Evolutionary conservation across 2,797 vertebrate genomes (phyloP).

Genomic region (Bufotes viridis): DNA sequence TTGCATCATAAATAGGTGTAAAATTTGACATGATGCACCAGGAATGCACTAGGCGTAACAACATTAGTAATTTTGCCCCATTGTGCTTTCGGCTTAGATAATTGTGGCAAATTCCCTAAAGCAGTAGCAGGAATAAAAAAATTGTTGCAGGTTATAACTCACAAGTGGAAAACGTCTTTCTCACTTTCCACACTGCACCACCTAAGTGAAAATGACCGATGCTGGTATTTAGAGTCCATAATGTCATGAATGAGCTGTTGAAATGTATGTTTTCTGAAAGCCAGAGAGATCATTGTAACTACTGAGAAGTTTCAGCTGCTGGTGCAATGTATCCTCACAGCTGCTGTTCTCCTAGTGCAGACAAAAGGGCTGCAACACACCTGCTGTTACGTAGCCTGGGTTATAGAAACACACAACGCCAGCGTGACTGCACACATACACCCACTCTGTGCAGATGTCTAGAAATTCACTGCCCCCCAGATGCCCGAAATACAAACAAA

Average conservation of each 20-base stretch:
- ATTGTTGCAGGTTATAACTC: neutral
- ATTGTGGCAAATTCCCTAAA: neutral
- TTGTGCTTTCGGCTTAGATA: no score
- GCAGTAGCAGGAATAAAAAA: neutral
- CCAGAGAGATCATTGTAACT: neutral
- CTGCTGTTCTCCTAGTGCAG: slow-evolving; percentile 10
- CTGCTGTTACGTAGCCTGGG: neutral
- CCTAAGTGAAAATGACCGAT: slow-evolving; percentile 9
- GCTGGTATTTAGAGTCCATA: slow-evolving; percentile 7
- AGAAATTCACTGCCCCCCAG: neutral
- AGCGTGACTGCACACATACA: neutral
- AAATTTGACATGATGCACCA: no score
- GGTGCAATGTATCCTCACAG: neutral
- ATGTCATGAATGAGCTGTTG: slow-evolving; percentile 18
- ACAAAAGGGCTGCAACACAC: slow-evolving; percentile 27
- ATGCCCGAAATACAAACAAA: neutral
- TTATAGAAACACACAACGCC: slow-evolving; percentile 8
- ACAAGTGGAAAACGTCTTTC: slow-evolving; percentile 6
- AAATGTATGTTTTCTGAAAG: slow-evolving; percentile 23
- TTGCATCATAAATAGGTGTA: no score
- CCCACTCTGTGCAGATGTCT: neutral
- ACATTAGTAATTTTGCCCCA: no score
- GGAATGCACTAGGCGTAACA: no score
- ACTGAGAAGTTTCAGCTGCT: slow-evolving; percentile 35
- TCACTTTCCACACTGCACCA: neutral